phyloP scores from a whole-genome alignment of 2,797 vertebrate species.

The Anabas testudineus region DNA sequence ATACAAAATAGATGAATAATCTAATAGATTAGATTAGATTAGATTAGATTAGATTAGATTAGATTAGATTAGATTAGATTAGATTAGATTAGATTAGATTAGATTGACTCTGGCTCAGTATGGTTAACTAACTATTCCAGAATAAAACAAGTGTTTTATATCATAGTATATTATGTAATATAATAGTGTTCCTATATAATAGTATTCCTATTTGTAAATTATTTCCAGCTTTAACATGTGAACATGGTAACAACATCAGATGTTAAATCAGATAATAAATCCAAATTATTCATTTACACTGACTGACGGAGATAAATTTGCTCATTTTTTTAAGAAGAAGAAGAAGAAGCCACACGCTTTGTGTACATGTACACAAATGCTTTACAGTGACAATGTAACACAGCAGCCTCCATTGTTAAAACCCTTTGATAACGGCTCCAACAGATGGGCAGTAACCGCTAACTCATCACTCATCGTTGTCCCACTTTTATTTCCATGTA shows the following conservation, averaged over 20 bases:
- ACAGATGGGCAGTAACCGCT: slow-evolving; percentile 3
- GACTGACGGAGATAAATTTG: no score
- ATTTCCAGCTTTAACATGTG: background rate
- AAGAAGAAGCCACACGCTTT: no score
- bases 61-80: slow-evolving; percentile 31
- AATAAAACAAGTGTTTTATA: background rate
- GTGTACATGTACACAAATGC: background rate
- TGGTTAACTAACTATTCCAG: no score
- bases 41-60: slow-evolving; percentile 19
- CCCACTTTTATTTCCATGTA: background rate
- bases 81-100: slow-evolving; percentile 31
- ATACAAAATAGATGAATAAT: no score
- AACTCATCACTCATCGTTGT: background rate
- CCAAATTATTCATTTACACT: background rate
- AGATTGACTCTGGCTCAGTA: no score
- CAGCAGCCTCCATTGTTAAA: slow-evolving; percentile 2
- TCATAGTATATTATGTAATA: no score
- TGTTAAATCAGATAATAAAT: no score
- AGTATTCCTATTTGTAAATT: no score
- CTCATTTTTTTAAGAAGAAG: no score
- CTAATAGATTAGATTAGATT: slow-evolving; percentile 17
- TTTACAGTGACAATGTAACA: slow-evolving; percentile 8
- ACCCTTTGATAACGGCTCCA: slow-evolving; percentile 1
- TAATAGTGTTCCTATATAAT: no score
- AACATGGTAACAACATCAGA: no score